A percentile compares a stretch with the other conserved stretches of the same genome.
phyloP scores from a whole-genome alignment of 2,113 vertebrate genomes.

The Hippocampus comes region DNA sequence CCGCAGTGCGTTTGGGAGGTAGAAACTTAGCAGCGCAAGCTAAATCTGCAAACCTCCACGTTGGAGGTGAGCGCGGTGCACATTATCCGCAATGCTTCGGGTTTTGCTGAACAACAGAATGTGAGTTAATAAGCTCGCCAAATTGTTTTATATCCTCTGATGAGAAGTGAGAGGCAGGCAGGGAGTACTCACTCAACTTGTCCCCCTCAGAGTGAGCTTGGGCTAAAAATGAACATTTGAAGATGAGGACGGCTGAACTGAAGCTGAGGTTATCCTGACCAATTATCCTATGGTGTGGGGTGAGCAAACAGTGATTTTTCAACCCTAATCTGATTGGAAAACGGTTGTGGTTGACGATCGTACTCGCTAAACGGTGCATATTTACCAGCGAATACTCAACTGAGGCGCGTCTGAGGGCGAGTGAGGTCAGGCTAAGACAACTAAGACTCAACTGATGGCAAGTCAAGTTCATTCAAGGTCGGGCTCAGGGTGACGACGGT shows the following conservation, averaged over 20 bases:
- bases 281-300: no score
- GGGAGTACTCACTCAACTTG: constrained; percentile 53
- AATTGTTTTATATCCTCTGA: constrained; percentile 87
- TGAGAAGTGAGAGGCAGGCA: constrained; percentile 52
- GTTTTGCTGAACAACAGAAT: constrained; percentile 87
- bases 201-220: constrained; percentile 31
- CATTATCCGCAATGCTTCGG: constrained; percentile 83
- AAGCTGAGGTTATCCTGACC: neutral
- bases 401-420: no score
- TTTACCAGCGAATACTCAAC: no score
- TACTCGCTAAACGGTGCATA: no score
- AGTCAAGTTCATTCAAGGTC: neutral
- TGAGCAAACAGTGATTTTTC: no score
- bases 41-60: constrained; percentile 85
- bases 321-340: no score
- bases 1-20: constrained; percentile 75
- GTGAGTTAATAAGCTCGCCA: constrained; percentile 87
- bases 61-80: constrained; percentile 83
- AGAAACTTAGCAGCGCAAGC: constrained; percentile 88
- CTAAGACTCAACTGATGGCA: no score
- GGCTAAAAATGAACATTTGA: neutral
- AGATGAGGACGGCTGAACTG: neutral
- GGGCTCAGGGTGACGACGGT: neutral
- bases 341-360: no score
- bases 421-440: neutral